A percentile compares a stretch with the other conserved stretches of the same genome.
phyloP scores from a whole-genome alignment of 2,113 vertebrate species.

The Rhinichthys klamathensis region DNA sequence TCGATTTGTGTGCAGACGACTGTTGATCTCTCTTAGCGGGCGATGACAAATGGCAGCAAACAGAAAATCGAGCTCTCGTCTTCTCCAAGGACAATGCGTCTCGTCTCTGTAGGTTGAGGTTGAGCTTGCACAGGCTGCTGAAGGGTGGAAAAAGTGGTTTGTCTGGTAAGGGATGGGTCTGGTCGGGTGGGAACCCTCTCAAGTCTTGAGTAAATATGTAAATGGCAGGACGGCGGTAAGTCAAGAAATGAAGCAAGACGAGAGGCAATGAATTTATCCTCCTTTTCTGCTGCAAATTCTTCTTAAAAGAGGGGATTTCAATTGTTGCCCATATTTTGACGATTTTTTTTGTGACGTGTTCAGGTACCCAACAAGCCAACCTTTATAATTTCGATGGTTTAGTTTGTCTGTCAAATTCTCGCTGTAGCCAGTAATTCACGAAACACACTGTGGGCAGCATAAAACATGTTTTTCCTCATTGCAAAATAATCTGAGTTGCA shows the following conservation, averaged over 20 bases:
- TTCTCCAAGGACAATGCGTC: slow-evolving; percentile 86
- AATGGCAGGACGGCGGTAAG: slow-evolving; percentile 13
- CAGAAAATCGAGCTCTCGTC: slow-evolving; percentile 84
- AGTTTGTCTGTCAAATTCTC: not conserved
- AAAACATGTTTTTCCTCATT: not conserved
- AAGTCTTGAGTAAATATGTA: slow-evolving; percentile 54
- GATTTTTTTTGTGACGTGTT: not conserved
- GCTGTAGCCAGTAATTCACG: not conserved
- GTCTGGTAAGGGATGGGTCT: slow-evolving; percentile 73
- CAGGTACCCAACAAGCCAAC: no score
- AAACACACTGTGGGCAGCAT: not conserved
- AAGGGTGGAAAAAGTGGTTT: slow-evolving; percentile 58
- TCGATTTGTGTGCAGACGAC: slow-evolving; percentile 97
- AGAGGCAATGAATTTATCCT: slow-evolving; percentile 20
- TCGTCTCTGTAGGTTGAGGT: slow-evolving; percentile 30
- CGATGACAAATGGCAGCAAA: slow-evolving; percentile 96
- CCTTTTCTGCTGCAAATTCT: not conserved
- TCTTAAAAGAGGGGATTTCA: not conserved
- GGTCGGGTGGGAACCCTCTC: slow-evolving; percentile 70
- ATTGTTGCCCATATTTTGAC: not conserved
- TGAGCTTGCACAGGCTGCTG: slow-evolving; percentile 6
- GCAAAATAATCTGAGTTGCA: not conserved
- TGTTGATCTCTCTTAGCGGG: slow-evolving; percentile 96
- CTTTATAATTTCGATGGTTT: no score
- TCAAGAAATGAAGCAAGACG: not conserved